Base-by-base conservation (phyloP, 2,888 invertebrate species). In the Antheraea assamensis region DNA sequence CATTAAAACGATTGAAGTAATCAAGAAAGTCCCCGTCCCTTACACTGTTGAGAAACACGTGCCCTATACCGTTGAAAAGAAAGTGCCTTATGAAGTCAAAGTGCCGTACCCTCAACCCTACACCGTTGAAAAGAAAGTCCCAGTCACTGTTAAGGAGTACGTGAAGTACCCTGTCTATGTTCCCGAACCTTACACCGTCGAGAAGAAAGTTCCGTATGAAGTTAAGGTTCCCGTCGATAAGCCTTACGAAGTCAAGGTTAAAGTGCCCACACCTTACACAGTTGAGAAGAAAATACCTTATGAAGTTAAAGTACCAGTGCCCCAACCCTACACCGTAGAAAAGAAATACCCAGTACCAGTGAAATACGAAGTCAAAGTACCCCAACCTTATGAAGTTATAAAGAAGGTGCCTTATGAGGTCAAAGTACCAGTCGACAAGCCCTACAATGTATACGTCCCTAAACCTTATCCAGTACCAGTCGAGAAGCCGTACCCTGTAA, bases 21-120 rank as follows among this genome's bases (percentile, higher is more conserved):
- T 97, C 87, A 97, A 98, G 95, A 97, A 98, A 89, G 95, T 97
- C 31, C 97, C 97, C 24, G 97, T 97, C 15, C 97, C 97, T 7
- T 97, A 97, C 90, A 97, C 97, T 73, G 97, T 97, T 3, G 96
- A 96, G 81, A 97, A 97, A 85, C 97, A 97, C 88, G 96, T 97
- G 35, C 97, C 97, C 31, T 97, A 97, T 91, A 96, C 97, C 42
- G 97, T 97, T 1, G 97, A 97, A 83, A 97, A 97, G 95, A 97
- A 97, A 93, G 97, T 97, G 74, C 97, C 97, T 30, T 96, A 96
- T 82, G 97, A 97, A 92, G 97, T 97, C 74, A 97, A 97, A 88
- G 96, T 97, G 71, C 95, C 94, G 71, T 95, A 95, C 58, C 96
- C 97, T 42, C 96, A 96, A 83, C 96, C 96, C 77, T 96, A 96